Evolutionary conservation across 2,888 invertebrate genomes (phyloP).

Genomic region (Pheosia gnoma): DNA sequence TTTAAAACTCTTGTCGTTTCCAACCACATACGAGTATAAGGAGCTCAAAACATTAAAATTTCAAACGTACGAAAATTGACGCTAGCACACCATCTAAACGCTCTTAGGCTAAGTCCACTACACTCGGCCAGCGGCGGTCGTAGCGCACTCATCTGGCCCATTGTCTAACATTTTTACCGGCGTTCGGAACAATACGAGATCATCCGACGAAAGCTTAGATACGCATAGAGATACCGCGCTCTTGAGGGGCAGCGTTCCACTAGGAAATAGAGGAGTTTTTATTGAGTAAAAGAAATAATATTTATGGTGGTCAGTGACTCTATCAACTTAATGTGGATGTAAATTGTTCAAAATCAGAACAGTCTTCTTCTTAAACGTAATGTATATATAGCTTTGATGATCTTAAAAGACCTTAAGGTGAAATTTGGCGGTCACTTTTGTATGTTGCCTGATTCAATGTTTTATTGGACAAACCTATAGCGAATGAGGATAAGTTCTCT

Average conservation of each 20-base stretch:
- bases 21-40: no score
- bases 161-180: conserved; percentile 57
- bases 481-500: no score
- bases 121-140: conserved; percentile 46
- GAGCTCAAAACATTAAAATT: background rate
- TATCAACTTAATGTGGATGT: no score
- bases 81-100: background rate
- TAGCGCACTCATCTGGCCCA: conserved; percentile 50
- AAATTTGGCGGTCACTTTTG: no score
- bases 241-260: background rate
- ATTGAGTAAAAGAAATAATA: background rate
- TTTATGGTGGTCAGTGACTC: background rate
- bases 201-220: conserved; percentile 49
- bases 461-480: no score
- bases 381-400: no score
- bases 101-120: background rate
- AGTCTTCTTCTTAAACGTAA: no score
- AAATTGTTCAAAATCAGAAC: no score
- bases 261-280: background rate
- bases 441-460: no score
- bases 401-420: no score
- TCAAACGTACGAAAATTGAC: background rate
- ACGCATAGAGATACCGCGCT: conserved; percentile 30
- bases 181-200: conserved; percentile 53
- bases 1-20: no score